Evolutionary conservation across 2,113 vertebrate genomes (phyloP).

Genomic region (Cottus gobio): DNA sequence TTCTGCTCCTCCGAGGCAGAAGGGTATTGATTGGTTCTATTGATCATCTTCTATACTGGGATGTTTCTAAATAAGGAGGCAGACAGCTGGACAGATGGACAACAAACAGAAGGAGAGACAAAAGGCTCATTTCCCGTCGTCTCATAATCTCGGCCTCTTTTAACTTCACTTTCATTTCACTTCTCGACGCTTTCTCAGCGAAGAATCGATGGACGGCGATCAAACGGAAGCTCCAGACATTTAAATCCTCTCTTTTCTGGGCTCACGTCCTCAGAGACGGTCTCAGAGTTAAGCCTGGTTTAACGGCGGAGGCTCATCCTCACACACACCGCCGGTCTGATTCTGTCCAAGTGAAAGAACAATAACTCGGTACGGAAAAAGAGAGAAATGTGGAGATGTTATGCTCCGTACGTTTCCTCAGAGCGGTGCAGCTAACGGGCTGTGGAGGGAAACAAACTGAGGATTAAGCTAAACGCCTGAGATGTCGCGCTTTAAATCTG

Average conservation of each 20-base stretch:
- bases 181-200: background rate
- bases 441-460: background rate
- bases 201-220: background rate
- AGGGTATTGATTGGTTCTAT: conserved; percentile 47
- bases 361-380: background rate
- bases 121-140: conserved; percentile 18
- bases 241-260: background rate
- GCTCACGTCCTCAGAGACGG: background rate
- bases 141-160: background rate
- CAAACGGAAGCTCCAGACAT: background rate
- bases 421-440: background rate
- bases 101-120: conserved; percentile 17
- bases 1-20: background rate
- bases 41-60: conserved; percentile 42
- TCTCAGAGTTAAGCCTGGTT: conserved; percentile 16
- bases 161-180: background rate
- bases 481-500: conserved; percentile 1
- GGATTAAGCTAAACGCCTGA: background rate
- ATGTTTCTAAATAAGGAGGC: conserved; percentile 9
- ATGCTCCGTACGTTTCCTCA: background rate
- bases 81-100: conserved; percentile 48
- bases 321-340: background rate
- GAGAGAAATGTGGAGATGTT: background rate
- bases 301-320: background rate
- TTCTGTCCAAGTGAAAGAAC: background rate